phyloP scores from a whole-genome alignment of 2,888 invertebrate species.

The Archips crataeganus region DNA sequence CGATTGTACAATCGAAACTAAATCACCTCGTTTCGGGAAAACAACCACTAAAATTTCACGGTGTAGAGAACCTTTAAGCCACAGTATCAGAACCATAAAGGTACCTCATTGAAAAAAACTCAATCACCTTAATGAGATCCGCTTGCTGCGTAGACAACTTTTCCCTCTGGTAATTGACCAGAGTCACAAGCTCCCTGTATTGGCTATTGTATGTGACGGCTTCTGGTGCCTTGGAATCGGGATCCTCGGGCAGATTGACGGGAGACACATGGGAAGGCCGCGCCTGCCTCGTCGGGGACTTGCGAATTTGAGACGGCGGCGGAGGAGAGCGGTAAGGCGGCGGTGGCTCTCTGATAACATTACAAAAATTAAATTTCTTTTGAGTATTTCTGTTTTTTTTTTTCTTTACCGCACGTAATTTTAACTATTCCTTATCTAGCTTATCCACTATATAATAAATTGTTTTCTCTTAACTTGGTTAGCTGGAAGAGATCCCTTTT shows the following conservation, averaged over 20 bases:
- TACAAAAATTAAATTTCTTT: too few relatives aligned
- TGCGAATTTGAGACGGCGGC: constrained; percentile 73
- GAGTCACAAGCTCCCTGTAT: constrained; percentile 93
- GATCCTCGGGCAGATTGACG: constrained; percentile 69
- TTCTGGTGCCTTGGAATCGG: constrained; percentile 77
- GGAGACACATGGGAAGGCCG: constrained; percentile 79
- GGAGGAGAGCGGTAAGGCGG: constrained; percentile 83
- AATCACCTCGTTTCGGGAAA: too few relatives aligned
- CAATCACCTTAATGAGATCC: constrained; percentile 93
- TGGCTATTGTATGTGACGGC: constrained; percentile 91
- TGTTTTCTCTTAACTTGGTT: too few relatives aligned
- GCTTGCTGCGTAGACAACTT: constrained; percentile 95
- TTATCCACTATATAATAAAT: too few relatives aligned
- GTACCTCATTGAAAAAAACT: neutral
- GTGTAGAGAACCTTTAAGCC: too few relatives aligned
- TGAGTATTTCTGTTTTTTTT: too few relatives aligned
- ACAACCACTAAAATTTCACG: too few relatives aligned
- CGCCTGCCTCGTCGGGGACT: constrained; percentile 72
- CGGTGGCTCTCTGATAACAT: constrained; percentile 74
- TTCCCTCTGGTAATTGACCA: constrained; percentile 96
- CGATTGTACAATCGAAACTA: too few relatives aligned
- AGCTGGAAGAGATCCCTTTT: too few relatives aligned
- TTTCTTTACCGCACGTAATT: too few relatives aligned
- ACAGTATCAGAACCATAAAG: too few relatives aligned
- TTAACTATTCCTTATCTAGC: too few relatives aligned